Percentiles rank a stretch among this genome's conserved stretches.
Evolutionary conservation across 2,888 invertebrate species (phyloP).

Genomic region (Zele albiditarsus): DNA sequence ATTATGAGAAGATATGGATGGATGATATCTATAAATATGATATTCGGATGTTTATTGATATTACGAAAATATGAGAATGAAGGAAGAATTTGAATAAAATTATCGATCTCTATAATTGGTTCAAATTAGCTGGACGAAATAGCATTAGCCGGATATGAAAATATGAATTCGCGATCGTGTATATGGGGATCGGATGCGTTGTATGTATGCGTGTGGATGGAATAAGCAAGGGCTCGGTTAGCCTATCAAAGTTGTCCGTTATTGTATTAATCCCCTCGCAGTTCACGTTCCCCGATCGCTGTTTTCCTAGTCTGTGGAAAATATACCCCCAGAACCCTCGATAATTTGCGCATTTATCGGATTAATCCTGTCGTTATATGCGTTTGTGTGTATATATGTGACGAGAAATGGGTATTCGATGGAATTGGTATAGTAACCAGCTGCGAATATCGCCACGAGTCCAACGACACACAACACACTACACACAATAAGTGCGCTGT

Average conservation of each 20-base stretch:
- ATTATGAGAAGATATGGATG: not conserved
- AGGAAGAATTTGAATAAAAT: not conserved
- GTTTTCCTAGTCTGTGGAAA: slow-evolving; percentile 44
- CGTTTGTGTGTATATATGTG: slow-evolving; percentile 46
- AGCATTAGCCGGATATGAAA: not conserved
- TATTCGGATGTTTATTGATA: too few species aligned
- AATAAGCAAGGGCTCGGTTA: not conserved
- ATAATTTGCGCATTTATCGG: slow-evolving; percentile 71
- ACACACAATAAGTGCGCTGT: not conserved
- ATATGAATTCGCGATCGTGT: not conserved
- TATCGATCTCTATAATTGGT: not conserved
- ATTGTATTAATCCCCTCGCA: slow-evolving; percentile 12
- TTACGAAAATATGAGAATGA: too few species aligned
- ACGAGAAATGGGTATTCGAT: slow-evolving; percentile 66
- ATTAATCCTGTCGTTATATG: slow-evolving; percentile 61
- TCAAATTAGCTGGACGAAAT: not conserved
- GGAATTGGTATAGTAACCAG: slow-evolving; percentile 62
- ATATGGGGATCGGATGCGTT: not conserved
- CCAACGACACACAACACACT: slow-evolving; percentile 22
- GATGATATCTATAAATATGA: too few species aligned
- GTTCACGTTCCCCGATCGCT: slow-evolving; percentile 25
- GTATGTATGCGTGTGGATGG: not conserved
- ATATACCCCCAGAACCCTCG: slow-evolving; percentile 46
- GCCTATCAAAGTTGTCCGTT: slow-evolving; percentile 33
- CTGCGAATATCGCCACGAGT: slow-evolving; percentile 57